These are phyloP conservation scores for Panulirus ornatus DNA, from an alignment of 1,140 invertebrate species.

Conservation along the genomic window DNA sequence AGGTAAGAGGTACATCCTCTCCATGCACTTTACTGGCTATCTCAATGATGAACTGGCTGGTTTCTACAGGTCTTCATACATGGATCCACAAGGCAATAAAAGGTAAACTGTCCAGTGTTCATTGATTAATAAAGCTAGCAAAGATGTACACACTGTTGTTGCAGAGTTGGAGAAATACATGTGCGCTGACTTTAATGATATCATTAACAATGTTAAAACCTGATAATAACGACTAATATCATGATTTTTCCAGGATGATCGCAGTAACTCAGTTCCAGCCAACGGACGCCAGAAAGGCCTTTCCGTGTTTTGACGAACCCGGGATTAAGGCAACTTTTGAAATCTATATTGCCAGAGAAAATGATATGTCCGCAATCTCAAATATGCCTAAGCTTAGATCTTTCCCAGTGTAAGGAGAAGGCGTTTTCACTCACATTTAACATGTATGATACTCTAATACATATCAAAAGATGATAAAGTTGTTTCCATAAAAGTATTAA, in stretches of 20 bases:
- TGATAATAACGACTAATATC: neutral
- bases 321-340: conserved; percentile 90
- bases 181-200: too few species aligned
- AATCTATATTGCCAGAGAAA: conserved; percentile 84
- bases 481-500: neutral
- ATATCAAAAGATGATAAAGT: too few species aligned
- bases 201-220: too few species aligned
- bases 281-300: conserved; percentile 80
- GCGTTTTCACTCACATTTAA: too few species aligned
- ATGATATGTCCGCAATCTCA: conserved; percentile 84
- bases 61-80: conserved; percentile 94
- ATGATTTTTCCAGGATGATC: conserved; percentile 4
- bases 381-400: conserved; percentile 86
- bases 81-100: conserved; percentile 31
- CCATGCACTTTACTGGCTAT: conserved; percentile 88
- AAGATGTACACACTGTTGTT: too few species aligned
- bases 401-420: conserved; percentile 66
- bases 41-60: conserved; percentile 97
- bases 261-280: conserved; percentile 87
- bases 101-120: conserved; percentile 26
- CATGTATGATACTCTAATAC: too few species aligned
- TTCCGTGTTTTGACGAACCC: conserved; percentile 98
- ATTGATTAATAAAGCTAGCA: too few species aligned
- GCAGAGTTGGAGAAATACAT: too few species aligned
- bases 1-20: conserved; percentile 85